phyloP scores from a whole-genome alignment of 2,113 vertebrate species.

The Bubalus kerabau region DNA sequence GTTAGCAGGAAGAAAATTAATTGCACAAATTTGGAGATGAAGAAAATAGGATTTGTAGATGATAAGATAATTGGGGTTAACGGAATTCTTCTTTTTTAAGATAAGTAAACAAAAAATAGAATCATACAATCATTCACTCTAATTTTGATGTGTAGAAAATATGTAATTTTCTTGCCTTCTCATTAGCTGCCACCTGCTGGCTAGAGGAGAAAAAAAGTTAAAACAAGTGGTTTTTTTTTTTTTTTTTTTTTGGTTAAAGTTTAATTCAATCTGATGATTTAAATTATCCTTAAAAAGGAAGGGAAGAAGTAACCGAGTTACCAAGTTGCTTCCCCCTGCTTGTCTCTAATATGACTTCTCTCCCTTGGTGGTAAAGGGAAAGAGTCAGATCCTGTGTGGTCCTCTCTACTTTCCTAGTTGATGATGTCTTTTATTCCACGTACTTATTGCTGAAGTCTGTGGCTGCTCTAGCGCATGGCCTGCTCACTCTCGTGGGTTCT shows the following conservation, averaged over 20 bases:
- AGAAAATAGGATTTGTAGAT: background rate
- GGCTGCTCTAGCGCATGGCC: background rate
- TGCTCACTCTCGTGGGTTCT: background rate
- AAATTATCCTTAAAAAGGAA: background rate
- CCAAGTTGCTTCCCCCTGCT: background rate
- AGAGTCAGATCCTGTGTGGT: background rate
- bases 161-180: background rate
- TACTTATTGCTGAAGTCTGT: background rate
- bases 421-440: background rate
- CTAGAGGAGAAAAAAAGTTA: background rate
- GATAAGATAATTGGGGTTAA: background rate
- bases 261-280: background rate
- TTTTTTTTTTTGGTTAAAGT: background rate
- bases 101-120: background rate
- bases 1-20: background rate
- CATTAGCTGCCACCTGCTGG: background rate
- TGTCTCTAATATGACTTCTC: background rate
- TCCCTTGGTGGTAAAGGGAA: background rate
- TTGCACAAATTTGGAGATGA: background rate
- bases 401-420: background rate
- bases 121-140: background rate
- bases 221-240: background rate
- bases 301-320: background rate
- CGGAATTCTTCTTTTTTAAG: background rate
- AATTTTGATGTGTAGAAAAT: background rate